Evolutionary conservation across 2,113 vertebrate species (phyloP).

Genomic region (Saccopteryx bilineata): DNA sequence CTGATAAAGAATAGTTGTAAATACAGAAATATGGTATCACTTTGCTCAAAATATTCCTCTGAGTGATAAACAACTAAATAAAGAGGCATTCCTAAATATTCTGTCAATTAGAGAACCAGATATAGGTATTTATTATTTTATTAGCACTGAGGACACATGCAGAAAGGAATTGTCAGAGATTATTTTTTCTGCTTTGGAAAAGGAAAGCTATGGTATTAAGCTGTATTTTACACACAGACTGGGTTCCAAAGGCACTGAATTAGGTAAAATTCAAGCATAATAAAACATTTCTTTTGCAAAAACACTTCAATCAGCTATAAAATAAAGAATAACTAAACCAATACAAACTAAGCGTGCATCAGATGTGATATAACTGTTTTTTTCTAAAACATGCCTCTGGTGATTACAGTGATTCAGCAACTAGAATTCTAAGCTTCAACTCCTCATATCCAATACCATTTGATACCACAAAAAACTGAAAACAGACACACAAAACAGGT

Average conservation of each 20-base stretch:
- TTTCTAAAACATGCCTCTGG: neutral
- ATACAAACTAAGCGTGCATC: slow-evolving; percentile 48
- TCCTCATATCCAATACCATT: neutral
- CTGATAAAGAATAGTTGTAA: slow-evolving; percentile 40
- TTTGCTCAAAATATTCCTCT: neutral
- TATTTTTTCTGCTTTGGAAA: slow-evolving; percentile 31
- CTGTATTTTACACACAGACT: neutral
- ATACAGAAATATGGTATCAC: neutral
- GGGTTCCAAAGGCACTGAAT: neutral
- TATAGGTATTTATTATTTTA: neutral
- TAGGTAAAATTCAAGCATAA: slow-evolving; percentile 46
- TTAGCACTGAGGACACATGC: neutral
- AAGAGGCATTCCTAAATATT: slow-evolving; percentile 1
- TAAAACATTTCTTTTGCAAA: slow-evolving; percentile 48
- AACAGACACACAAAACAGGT: neutral
- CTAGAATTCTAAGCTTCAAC: slow-evolving; percentile 64
- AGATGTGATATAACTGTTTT: slow-evolving; percentile 12
- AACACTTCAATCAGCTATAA: slow-evolving; percentile 33
- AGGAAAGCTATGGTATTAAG: neutral
- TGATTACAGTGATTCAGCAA: slow-evolving; percentile 54
- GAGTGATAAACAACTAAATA: slow-evolving; percentile 47
- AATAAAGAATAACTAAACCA: slow-evolving; percentile 4
- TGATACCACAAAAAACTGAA: neutral
- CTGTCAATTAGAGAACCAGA: neutral
- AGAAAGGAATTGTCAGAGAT: slow-evolving; percentile 33